phyloP scores from a whole-genome alignment of 2,113 vertebrate genomes.

The mouse (Mus musculus) region GRCm39 chr15:79674001-79674500 shows the following conservation, averaged over 20 bases:
- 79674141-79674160: background rate
- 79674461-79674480: constrained; percentile 97
- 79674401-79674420: background rate
- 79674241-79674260: background rate
- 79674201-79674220: background rate
- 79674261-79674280: background rate
- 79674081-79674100: constrained; percentile 96
- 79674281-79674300: background rate
- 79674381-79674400: background rate
- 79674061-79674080: constrained; percentile 95
- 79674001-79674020: constrained; percentile 93
- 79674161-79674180: background rate
- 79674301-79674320: background rate
- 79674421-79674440: background rate
- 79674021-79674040: constrained; percentile 91
- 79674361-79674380: background rate
- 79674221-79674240: background rate
- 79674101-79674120: constrained; percentile 95
- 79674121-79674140: constrained; percentile 60
- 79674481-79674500: constrained; percentile 94
- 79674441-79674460: background rate
- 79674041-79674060: constrained; percentile 96
- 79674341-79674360: background rate
- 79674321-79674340: background rate
- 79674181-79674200: accelerated